A percentile compares a stretch with the other conserved stretches of the same genome.
phyloP scores from a whole-genome alignment of 2,113 vertebrate species.

The Lasiurus borealis region DNA sequence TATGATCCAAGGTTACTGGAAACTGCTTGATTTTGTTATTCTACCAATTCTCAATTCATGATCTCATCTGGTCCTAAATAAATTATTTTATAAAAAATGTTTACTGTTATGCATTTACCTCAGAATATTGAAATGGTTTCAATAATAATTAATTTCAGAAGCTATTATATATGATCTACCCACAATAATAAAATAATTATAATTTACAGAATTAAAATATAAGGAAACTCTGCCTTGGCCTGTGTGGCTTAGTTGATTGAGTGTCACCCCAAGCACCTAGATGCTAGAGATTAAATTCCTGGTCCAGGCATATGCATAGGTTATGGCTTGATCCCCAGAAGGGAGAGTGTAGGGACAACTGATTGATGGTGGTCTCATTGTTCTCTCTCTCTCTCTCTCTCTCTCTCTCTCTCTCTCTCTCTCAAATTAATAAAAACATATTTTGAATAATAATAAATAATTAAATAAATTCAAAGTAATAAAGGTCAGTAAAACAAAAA shows the following conservation, averaged over 20 bases:
- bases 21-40: neutral
- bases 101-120: neutral
- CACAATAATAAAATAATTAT: neutral
- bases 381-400: too few species aligned
- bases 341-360: too few species aligned
- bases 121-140: neutral
- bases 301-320: too few species aligned
- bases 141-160: neutral
- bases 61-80: neutral
- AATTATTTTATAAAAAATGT: neutral
- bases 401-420: too few species aligned
- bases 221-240: neutral
- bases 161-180: neutral
- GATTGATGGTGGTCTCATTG: too few species aligned
- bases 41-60: neutral
- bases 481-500: neutral
- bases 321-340: too few species aligned
- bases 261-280: too few species aligned
- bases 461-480: neutral
- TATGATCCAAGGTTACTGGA: neutral
- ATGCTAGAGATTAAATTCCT: too few species aligned
- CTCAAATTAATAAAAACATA: too few species aligned
- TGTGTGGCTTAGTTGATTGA: too few species aligned
- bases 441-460: too few species aligned
- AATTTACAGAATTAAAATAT: neutral